Evolutionary conservation across 2,888 invertebrate genomes (phyloP), one percentile per base, ranked within the genome.

Genomic region (Apodemia zela): DNA sequence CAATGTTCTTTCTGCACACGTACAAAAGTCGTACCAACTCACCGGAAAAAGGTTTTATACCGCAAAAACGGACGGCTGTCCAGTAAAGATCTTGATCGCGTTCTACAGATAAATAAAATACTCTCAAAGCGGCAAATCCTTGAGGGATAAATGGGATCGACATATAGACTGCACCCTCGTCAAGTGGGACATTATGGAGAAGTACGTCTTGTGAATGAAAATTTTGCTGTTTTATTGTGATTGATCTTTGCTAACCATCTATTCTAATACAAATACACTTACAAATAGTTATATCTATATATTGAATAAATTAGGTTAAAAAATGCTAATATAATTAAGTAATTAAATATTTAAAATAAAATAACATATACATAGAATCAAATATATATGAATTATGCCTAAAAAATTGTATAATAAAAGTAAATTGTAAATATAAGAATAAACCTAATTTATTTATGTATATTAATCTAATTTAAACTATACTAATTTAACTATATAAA

Each of bases 131-230:
- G 68, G 70, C 66, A 75, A 78, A 74, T 74, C 71, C 72, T 70
- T 60, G 63, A 69, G 68, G 70, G 74, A 75, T 72, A 71, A 72
- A 73, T 69, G 75, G 77, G 61, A 59, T 63, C 65, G 63, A 63
- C 76, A 76, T 74, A 78, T 79, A 75, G 74, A 74, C 75, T 42
- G 58, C 63, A 87, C 87, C 87, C 86, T 82, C 74, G 80, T 87
- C 87, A 87, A 85, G 77, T 73, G 71, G 76, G 77, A 80, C 80
- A 78, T 80, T 80, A 80, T 78, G 75, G 75, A 74, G 45, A 47
- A 47, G 81, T 81, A 78, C 74, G 74, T 75, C 75, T 74, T 69
- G 69, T 71, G 75, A 76, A 79, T 76, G 76, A 75, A 76, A 72
- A 59, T 60, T 51, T 64, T 60, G 60, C 58, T 47, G 58, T 63